Evolutionary conservation across 2,113 vertebrate genomes (phyloP).

Genomic region (Sinocyclocheilus rhinocerous): DNA sequence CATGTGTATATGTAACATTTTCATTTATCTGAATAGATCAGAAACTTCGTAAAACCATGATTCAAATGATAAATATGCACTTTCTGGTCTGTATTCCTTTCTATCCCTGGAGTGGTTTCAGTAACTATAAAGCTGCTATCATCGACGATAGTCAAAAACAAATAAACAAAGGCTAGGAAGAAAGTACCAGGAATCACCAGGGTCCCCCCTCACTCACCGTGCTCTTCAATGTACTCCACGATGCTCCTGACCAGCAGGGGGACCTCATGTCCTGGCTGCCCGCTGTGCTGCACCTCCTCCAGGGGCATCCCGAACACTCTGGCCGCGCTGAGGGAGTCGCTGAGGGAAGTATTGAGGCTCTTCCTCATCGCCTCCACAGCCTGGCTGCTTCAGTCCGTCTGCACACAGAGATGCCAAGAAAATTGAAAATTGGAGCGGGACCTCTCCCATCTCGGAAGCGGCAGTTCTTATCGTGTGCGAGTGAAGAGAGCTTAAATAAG

Average conservation of each 20-base stretch:
- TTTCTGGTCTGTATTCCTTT: background rate
- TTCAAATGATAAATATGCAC: background rate
- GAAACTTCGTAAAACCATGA: background rate
- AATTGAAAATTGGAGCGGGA: background rate
- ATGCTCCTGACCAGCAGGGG: constrained; percentile 94
- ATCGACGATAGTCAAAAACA: background rate
- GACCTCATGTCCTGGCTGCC: constrained; percentile 91
- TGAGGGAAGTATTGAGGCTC: constrained; percentile 95
- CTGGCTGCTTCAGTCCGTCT: constrained; percentile 90
- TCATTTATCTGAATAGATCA: background rate
- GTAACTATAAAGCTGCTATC: background rate
- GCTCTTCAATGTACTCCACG: constrained; percentile 97
- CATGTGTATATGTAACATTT: too few relatives aligned
- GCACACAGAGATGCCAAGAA: constrained; percentile 15
- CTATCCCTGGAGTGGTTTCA: background rate
- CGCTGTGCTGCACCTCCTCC: constrained; percentile 93
- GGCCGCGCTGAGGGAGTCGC: constrained; percentile 90
- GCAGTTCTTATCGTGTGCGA: constrained; percentile 13
- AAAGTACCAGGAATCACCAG: background rate
- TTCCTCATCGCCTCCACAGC: constrained; percentile 99
- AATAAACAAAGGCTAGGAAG: background rate
- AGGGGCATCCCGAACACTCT: constrained; percentile 96
- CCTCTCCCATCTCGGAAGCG: constrained; percentile 25
- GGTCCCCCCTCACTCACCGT: constrained; percentile 79
- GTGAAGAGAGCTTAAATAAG: constrained; percentile 14